These are phyloP conservation scores for Lanistes nyassanus DNA, from an alignment of 1,140 invertebrate species.

Conservation along the genomic window DNA sequence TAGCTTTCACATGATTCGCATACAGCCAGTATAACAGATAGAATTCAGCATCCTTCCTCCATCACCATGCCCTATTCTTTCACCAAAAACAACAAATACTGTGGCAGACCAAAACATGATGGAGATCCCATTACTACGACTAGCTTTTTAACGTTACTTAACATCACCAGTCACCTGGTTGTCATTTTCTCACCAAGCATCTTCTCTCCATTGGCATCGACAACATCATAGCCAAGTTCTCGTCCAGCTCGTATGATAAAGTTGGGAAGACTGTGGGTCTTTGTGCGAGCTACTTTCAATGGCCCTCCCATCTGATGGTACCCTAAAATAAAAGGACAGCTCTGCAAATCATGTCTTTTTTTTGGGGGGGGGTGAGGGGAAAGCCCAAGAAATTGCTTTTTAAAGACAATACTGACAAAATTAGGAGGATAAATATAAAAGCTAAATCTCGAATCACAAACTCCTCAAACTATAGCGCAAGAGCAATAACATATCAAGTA, in stretches of 20 bases:
- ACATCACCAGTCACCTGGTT: too few species aligned
- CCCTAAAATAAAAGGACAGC: slow-evolving; percentile 28
- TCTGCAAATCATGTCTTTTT: neutral
- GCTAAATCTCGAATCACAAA: neutral
- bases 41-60: too few species aligned
- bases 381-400: too few species aligned
- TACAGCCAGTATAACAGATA: too few species aligned
- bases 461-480: neutral
- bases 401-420: neutral
- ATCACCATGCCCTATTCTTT: too few species aligned
- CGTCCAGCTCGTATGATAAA: slow-evolving; percentile 41
- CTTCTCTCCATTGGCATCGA: slow-evolving; percentile 46
- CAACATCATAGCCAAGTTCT: slow-evolving; percentile 44
- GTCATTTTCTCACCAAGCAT: slow-evolving; percentile 21
- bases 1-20: too few species aligned
- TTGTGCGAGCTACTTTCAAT: slow-evolving; percentile 38
- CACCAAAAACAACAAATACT: too few species aligned
- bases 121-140: too few species aligned
- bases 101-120: too few species aligned
- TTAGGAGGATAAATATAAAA: neutral
- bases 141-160: too few species aligned
- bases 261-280: slow-evolving; percentile 39
- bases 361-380: too few species aligned
- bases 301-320: slow-evolving; percentile 49
- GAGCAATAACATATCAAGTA: too few species aligned